Base-by-base conservation (phyloP, 1,140 invertebrate species). In the Cotesia glomerata region DNA sequence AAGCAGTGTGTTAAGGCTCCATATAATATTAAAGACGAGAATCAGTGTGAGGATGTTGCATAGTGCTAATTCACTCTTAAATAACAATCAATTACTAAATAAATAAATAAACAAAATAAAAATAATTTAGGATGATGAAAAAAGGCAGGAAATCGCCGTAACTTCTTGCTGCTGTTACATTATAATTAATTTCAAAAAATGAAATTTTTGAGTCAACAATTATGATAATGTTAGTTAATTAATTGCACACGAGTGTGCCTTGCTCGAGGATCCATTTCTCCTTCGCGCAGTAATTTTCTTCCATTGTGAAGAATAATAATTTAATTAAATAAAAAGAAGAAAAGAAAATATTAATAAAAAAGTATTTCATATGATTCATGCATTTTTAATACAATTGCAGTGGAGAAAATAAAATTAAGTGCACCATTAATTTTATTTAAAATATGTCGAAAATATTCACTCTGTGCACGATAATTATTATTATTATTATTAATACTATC, bases 1-100 rank as follows among this genome's bases (percentile, higher is more conserved):
- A 74, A 69, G 39, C 52, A 54, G 16, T 54, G 52, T 54, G 52
- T 54, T 16, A 54, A 54, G 52, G 52, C 16, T 54, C 16, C 52
- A 54, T 54, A 54, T 54, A 54, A 54, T 45, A 45, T 45, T 45
- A 45, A 45, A 45, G 39, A 45, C 11, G 39, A 45, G 8, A 45
- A 45, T 11, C 7, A 45, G 11, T 45, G 39, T 45, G 39, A 45
- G 39, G 39, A 45, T 45, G 39, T 45, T 45, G 39, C 39, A 26
- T 45, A 45, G 39, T 45, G 39, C 39, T 45, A 11, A 45, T 45
- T 26, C 26, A 26, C 26, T 26, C 26, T 26, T 26, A 26, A 26
- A 26, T 26, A 26, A 26, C 26, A 26, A 26, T 26, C 26, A 3
- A 26, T 26, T 26, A 26, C 1, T 26, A 1, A 26, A 26, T 26